A percentile compares a stretch with the other conserved stretches of the same genome.
These are phyloP conservation scores for Vulpes ferrilata DNA, from an alignment of 2,113 vertebrate species.

Conservation along the genomic window DNA sequence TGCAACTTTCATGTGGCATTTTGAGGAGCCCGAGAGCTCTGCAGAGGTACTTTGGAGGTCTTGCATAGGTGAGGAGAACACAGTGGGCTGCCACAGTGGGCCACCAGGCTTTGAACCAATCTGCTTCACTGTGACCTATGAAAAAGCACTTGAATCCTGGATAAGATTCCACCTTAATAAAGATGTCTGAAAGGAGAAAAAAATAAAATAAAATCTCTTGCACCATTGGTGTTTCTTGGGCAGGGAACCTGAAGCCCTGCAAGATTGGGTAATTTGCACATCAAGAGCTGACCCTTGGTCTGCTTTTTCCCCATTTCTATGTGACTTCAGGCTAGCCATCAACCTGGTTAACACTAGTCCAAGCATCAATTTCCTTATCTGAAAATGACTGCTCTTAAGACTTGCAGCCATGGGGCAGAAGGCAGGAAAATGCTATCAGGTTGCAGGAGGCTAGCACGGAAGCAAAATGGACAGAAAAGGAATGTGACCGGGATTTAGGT, in stretches of 20 bases:
- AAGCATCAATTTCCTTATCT: not conserved
- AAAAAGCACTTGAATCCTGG: not conserved
- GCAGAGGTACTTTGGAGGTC: not conserved
- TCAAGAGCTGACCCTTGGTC: not conserved
- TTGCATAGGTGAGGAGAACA: accelerated
- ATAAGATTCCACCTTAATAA: not conserved
- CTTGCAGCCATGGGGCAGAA: accelerated
- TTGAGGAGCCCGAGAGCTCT: not conserved
- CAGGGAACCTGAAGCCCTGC: accelerated
- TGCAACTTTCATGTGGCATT: not conserved
- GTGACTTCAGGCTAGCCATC: not conserved
- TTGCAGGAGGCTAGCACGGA: not conserved
- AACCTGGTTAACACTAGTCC: not conserved
- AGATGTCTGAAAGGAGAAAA: not conserved
- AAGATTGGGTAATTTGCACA: not conserved
- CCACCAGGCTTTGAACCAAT: not conserved
- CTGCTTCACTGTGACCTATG: not conserved
- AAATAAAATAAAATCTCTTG: not conserved
- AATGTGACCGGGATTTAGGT: not conserved
- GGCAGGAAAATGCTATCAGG: not conserved
- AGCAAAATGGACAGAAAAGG: not conserved
- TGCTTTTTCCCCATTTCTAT: accelerated
- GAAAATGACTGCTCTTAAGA: not conserved
- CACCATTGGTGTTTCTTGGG: not conserved
- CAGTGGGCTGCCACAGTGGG: no score